A percentile compares a stretch with the other conserved stretches of the same genome.
Conservation (phyloP, 2,113 vertebrate species). For the Sander vitreus region DNA sequence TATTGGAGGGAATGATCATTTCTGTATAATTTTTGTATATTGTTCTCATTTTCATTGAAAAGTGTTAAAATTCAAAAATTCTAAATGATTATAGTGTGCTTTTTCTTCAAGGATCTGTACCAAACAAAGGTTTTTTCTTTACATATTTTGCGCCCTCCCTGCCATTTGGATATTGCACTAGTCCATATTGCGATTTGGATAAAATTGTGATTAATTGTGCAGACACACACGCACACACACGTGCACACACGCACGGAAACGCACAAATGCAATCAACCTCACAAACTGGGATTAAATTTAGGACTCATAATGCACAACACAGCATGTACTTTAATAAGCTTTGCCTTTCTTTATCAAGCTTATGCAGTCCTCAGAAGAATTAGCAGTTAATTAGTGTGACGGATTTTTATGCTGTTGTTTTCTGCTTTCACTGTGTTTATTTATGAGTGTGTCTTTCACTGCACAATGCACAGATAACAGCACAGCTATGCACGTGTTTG, state of each 20-base stretch:
- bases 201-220: no score
- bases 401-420: conserved; percentile 75
- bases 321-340: conserved; percentile 72
- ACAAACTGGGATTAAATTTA: conserved; percentile 76
- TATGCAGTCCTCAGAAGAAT: conserved; percentile 78
- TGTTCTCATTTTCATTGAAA: no score
- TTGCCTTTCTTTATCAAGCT: conserved; percentile 76
- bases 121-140: no score
- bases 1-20: no score
- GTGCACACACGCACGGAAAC: background rate
- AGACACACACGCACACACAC: background rate
- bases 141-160: no score
- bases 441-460: conserved; percentile 40
- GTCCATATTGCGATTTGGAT: no score
- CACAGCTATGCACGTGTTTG: background rate
- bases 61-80: no score
- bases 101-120: no score
- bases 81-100: no score
- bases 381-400: conserved; percentile 79
- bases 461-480: background rate
- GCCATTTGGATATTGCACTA: no score
- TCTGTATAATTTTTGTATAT: no score
- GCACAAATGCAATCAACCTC: conserved; percentile 51
- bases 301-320: conserved; percentile 69
- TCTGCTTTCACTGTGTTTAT: conserved; percentile 70